A percentile compares a stretch with the other conserved stretches of the same genome.
Conservation (phyloP, 2,113 vertebrate genomes). For the Lethenteron reissneri region DNA sequence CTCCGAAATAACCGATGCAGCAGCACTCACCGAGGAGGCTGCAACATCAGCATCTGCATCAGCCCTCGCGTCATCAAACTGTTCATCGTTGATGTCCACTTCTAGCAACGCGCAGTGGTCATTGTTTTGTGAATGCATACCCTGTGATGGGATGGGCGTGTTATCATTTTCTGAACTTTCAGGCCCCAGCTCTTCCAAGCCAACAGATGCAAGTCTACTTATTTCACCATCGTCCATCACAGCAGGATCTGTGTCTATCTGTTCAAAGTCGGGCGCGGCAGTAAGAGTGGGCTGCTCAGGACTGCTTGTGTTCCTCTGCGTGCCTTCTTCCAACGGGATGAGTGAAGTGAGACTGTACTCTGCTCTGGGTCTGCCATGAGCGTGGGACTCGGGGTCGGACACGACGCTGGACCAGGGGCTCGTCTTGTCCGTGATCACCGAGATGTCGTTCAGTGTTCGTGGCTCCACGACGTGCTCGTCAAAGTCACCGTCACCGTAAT, state of each 20-base stretch:
- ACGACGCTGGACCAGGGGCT: constrained; percentile 72
- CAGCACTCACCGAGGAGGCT: too few species aligned
- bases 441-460: constrained; percentile 55
- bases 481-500: constrained; percentile 39
- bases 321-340: neutral
- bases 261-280: neutral
- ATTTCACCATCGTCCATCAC: neutral
- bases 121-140: too few species aligned
- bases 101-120: too few species aligned
- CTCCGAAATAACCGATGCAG: too few species aligned
- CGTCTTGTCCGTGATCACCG: constrained; percentile 45
- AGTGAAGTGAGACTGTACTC: neutral
- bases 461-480: constrained; percentile 61
- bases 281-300: neutral
- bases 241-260: neutral
- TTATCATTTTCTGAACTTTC: too few species aligned
- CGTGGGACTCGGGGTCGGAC: constrained; percentile 31
- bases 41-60: too few species aligned
- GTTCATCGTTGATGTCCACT: too few species aligned
- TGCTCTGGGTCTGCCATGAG: neutral
- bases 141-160: too few species aligned
- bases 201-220: neutral
- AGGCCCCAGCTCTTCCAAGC: too few species aligned
- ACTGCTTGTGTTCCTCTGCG: neutral
- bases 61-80: too few species aligned